phyloP scores from a whole-genome alignment of 2,113 vertebrate species.

The Cnemophilus loriae region DNA sequence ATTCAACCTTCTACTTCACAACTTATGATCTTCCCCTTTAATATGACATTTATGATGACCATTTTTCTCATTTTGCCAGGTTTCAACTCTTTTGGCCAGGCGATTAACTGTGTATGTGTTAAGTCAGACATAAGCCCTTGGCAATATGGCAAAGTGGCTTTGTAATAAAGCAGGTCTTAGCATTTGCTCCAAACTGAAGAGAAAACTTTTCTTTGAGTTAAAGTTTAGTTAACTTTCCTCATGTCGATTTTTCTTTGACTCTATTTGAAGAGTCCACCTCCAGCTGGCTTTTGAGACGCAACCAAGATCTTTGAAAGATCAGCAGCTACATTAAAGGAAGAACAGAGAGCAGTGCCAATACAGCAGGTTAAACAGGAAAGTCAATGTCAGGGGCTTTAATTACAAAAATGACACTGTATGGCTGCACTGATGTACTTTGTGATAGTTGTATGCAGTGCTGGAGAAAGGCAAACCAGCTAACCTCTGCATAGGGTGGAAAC shows the following conservation, averaged over 20 bases:
- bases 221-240: conserved; percentile 48
- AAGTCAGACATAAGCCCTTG: conserved; percentile 2
- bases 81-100: not conserved
- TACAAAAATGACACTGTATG: conserved; percentile 13
- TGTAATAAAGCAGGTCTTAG: conserved; percentile 41
- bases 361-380: conserved; percentile 41
- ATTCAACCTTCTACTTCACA: not conserved
- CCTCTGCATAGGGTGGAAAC: not conserved
- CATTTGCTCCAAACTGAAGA: conserved; percentile 47
- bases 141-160: conserved; percentile 31
- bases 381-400: conserved; percentile 30
- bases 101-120: not conserved
- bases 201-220: conserved; percentile 54
- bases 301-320: conserved; percentile 56
- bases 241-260: conserved; percentile 13
- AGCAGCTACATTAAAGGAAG: conserved; percentile 48
- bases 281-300: conserved; percentile 47
- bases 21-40: not conserved
- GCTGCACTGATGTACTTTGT: not conserved
- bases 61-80: not conserved
- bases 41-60: not conserved
- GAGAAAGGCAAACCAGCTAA: not conserved
- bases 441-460: not conserved
- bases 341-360: conserved; percentile 7
- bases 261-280: conserved; percentile 38